Conservation (phyloP, 2,888 invertebrate genomes). For the Phytoseiulus persimilis region DNA sequence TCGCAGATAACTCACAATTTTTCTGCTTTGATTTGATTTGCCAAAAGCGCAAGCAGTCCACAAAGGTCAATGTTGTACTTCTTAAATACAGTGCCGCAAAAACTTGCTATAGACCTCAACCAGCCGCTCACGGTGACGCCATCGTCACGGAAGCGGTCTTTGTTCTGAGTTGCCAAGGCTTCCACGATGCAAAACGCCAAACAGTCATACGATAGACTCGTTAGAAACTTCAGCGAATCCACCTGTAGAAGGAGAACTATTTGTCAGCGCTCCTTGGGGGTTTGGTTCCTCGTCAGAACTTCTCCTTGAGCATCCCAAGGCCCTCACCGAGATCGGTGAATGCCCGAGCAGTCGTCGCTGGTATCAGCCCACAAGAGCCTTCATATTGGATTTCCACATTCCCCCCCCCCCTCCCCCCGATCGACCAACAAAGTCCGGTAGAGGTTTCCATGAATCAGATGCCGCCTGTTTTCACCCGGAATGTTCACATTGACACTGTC, state of each 20-base stretch:
- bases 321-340: no score
- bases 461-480: no score
- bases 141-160: slow-evolving; percentile 68
- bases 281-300: no score
- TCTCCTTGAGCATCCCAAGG: no score
- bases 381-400: no score
- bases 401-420: no score
- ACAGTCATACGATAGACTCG: slow-evolving; percentile 87
- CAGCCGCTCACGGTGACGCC: slow-evolving; percentile 85
- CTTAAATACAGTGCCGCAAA: slow-evolving; percentile 91
- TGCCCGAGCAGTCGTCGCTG: no score
- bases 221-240: slow-evolving; percentile 91
- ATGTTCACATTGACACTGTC: no score
- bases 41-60: slow-evolving; percentile 89
- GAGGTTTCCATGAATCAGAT: no score
- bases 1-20: slow-evolving; percentile 62
- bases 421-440: no score
- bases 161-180: slow-evolving; percentile 67
- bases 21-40: slow-evolving; percentile 88
- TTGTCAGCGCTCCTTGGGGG: no score
- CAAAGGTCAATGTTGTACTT: slow-evolving; percentile 93
- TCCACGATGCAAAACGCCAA: slow-evolving; percentile 91
- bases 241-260: slow-evolving; percentile 49
- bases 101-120: slow-evolving; percentile 67
- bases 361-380: no score